phyloP scores from a whole-genome alignment of 2,888 invertebrate species.

The Scaptomyza caliginosa region DNA sequence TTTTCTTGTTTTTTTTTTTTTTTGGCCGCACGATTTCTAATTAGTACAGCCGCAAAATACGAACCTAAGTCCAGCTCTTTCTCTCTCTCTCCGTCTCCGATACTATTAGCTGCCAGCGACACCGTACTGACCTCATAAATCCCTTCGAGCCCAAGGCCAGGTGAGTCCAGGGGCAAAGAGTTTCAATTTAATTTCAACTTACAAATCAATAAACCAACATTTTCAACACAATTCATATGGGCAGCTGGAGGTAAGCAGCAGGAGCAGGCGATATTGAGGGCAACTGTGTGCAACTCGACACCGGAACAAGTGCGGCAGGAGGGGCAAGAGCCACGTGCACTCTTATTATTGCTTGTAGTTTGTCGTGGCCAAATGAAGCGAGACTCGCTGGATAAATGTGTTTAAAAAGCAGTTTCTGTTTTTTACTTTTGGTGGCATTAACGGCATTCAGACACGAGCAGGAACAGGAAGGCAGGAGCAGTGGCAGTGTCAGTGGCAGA shows the following conservation, averaged over 20 bases:
- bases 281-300: constrained; percentile 73
- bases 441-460: constrained; percentile 31
- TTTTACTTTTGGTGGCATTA: constrained; percentile 58
- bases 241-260: constrained; percentile 16
- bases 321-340: constrained; percentile 36
- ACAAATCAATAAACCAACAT: constrained; percentile 79
- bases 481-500: constrained; percentile 7
- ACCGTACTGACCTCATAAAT: constrained; percentile 58
- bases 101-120: constrained; percentile 20
- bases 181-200: constrained; percentile 79
- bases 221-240: constrained; percentile 69
- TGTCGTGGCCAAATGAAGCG: constrained; percentile 47
- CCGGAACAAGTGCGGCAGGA: constrained; percentile 76
- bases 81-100: neutral
- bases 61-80: constrained; percentile 35
- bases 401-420: constrained; percentile 68
- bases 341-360: constrained; percentile 14
- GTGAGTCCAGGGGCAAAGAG: constrained; percentile 6
- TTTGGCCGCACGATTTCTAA: constrained; percentile 60
- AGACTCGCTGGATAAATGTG: constrained; percentile 47
- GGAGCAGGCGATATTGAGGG: constrained; percentile 36
- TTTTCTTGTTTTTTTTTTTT: too few species aligned
- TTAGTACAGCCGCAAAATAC: constrained; percentile 69
- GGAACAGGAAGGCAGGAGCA: constrained; percentile 9
- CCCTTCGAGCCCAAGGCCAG: constrained; percentile 21